A percentile compares a stretch with the other conserved stretches of the same genome.
phyloP scores from a whole-genome alignment of 2,113 vertebrate genomes.

The Camelus dromedarius region DNA sequence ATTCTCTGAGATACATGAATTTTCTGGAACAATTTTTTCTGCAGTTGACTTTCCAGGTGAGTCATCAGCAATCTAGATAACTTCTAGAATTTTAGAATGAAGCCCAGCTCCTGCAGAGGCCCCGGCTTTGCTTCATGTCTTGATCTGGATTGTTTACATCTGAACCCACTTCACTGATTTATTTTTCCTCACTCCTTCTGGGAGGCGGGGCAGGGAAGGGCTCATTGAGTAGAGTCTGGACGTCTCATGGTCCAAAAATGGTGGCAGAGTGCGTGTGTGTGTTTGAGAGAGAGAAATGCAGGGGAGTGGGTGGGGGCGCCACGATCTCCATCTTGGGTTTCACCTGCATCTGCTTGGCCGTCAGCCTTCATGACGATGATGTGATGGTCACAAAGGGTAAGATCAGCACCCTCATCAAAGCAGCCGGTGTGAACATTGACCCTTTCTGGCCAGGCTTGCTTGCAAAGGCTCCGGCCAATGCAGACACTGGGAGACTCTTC shows the following conservation, averaged over 20 bases:
- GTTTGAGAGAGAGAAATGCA: too few relatives aligned
- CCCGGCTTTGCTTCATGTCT: not conserved
- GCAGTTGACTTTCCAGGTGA: not conserved
- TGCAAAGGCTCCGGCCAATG: not conserved
- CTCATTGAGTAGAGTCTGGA: not conserved
- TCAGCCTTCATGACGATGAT: not conserved
- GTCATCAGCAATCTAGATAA: not conserved
- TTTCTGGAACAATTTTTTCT: not conserved
- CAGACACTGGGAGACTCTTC: too few relatives aligned
- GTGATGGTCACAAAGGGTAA: not conserved
- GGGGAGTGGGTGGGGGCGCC: too few relatives aligned
- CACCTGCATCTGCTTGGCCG: not conserved
- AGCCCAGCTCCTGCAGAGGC: not conserved
- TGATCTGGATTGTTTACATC: not conserved
- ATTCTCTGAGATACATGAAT: not conserved
- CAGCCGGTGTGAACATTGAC: not conserved
- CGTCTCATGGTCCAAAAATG: not conserved
- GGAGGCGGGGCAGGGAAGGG: not conserved
- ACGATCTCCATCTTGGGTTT: too few relatives aligned
- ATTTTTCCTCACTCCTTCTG: not conserved
- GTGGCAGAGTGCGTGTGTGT: not conserved
- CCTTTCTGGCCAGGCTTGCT: not conserved
- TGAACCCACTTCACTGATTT: not conserved
- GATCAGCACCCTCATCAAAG: not conserved
- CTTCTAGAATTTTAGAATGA: rapidly evolving